Evolutionary conservation across 2,888 invertebrate species (phyloP), one percentile per base, ranked within the genome.

Genomic region (Megamerina dolium): DNA sequence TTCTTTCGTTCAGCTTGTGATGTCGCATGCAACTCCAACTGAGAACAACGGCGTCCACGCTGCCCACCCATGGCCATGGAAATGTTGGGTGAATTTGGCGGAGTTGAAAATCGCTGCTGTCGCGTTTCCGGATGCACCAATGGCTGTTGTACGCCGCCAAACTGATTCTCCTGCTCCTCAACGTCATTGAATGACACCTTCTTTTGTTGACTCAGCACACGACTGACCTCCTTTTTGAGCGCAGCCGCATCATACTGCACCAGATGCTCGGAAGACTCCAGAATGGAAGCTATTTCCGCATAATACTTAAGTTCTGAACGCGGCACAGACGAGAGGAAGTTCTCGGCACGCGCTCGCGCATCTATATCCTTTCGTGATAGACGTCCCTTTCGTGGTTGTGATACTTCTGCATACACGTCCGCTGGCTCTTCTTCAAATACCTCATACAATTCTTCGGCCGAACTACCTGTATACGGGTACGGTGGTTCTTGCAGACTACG

Each of bases 401-500:
- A 55, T 29, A 39, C 30, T n/a, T n/a, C n/a, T 3, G 47, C 45
- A 29, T 46, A 48, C 14, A 49, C 18, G 17, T 50, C 45, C 3
- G 35, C 38, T 6, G 34, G 2, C 40, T 69, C 60, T 50, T 69
- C 69, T 36, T 67, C 66, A n/a, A 66, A 71, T 23, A 70, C 70
- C 38, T 70, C 71, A 18, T 64, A 56, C 31, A 68, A 48, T 47
- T 71, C 69, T 36, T 68, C 66, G 8, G 63, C 61, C 10, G 70
- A 60, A 9, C 63, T 64, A 20, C 51, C 36, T 3, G 37, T 43
- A 12, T 64, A 59, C 37, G 66, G 63, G 45, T 82, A 81, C 0
- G 83, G 82, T 1, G 85, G 83, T 59, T 87, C 87, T 63, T 83
- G 85, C 37, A 86, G 68, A n/a, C 86, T 85, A 67, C 83, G 77